Evolutionary conservation across 2,888 invertebrate species (phyloP).

Genomic region (Folsomia manolachei): DNA sequence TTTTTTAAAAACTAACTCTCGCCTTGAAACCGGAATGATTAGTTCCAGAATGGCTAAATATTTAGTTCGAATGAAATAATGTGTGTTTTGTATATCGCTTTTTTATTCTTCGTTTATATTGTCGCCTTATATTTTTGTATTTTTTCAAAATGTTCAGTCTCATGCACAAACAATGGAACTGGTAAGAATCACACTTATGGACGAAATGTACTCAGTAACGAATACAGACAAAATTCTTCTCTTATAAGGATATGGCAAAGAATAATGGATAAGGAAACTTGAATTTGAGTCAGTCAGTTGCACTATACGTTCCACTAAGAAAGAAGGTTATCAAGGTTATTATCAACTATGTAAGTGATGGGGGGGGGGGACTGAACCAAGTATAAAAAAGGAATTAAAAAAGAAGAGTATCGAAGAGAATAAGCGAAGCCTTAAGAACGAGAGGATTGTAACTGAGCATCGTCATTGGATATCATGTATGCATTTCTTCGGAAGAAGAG

Average conservation of each 20-base stretch:
- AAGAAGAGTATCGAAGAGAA: constrained; percentile 10
- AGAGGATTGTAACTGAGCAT: constrained; percentile 20
- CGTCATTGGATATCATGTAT: background rate
- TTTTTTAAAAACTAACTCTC: background rate
- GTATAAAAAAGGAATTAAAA: constrained; percentile 13
- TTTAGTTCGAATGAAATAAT: background rate
- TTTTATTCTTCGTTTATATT: background rate
- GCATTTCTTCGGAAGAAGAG: background rate
- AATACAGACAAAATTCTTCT: too few relatives aligned
- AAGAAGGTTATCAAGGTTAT: background rate
- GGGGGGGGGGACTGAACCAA: background rate
- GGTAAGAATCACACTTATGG: too few relatives aligned
- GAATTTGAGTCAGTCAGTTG: too few relatives aligned
- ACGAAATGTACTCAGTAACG: too few relatives aligned
- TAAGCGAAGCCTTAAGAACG: constrained; percentile 11
- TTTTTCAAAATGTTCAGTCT: background rate
- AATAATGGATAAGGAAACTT: too few relatives aligned
- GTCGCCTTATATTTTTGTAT: background rate
- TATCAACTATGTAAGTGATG: background rate
- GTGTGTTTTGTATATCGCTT: too few relatives aligned
- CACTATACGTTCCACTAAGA: background rate
- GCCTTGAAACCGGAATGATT: constrained; percentile 2
- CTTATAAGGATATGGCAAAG: too few relatives aligned
- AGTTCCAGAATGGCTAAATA: constrained; percentile 3
- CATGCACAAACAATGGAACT: too few relatives aligned